phyloP scores from a whole-genome alignment of 1,140 invertebrate species.

The Cheumatopsyche charites region DNA sequence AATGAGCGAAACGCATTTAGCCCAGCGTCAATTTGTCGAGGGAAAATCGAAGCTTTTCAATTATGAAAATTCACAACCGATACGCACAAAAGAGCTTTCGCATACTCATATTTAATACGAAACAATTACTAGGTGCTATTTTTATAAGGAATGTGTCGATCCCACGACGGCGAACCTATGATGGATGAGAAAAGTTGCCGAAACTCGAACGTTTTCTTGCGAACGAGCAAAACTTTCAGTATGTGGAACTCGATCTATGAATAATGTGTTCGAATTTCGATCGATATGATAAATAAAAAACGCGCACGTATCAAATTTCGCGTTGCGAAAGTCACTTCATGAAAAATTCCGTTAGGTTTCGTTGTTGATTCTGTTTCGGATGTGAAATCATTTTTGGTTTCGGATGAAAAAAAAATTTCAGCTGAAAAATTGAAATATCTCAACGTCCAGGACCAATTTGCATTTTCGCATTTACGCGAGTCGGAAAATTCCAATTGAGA shows the following conservation, averaged over 20 bases:
- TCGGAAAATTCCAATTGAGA: neutral
- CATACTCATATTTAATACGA: no score
- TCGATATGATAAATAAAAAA: constrained; percentile 6
- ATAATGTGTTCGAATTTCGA: constrained; percentile 2
- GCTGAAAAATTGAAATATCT: neutral
- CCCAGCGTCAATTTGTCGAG: no score
- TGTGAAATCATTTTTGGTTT: constrained; percentile 6
- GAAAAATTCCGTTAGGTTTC: no score
- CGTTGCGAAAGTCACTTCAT: no score
- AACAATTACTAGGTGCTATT: no score
- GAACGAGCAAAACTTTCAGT: neutral
- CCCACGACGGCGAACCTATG: neutral
- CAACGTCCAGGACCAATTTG: constrained; percentile 1
- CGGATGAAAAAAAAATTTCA: neutral
- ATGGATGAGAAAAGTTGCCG: constrained; percentile 18
- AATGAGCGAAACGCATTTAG: no score
- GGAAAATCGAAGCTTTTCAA: no score
- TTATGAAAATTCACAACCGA: no score
- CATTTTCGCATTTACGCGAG: constrained; percentile 3
- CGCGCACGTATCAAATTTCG: neutral
- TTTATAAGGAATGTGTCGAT: neutral
- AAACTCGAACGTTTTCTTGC: neutral
- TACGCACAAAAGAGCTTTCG: no score
- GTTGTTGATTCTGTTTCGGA: no score
- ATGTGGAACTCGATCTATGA: neutral